A percentile compares a stretch with the other conserved stretches of the same genome.
These are phyloP conservation scores for Catocala fraxini DNA, from an alignment of 2,888 invertebrate species.

Conservation along the genomic window DNA sequence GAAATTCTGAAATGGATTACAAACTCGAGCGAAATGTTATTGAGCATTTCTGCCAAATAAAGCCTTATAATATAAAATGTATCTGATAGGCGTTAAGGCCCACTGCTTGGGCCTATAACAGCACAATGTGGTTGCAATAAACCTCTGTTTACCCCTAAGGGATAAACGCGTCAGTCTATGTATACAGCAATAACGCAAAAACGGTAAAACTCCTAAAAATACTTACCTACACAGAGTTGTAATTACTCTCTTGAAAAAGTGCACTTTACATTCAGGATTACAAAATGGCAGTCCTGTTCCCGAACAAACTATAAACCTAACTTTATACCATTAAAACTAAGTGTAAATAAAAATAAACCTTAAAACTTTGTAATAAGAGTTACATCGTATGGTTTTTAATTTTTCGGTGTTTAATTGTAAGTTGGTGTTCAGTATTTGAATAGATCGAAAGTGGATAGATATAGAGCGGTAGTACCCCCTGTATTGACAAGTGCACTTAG, in stretches of 20 bases:
- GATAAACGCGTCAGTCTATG: too few relatives aligned
- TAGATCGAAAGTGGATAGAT: constrained; percentile 65
- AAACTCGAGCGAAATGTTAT: too few relatives aligned
- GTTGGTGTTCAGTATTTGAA: constrained; percentile 66
- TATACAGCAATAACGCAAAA: too few relatives aligned
- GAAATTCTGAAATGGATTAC: too few relatives aligned
- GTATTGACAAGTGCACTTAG: constrained; percentile 83
- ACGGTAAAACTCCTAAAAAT: too few relatives aligned
- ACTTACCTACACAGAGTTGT: constrained; percentile 26
- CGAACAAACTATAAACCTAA: constrained; percentile 67
- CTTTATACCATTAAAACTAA: constrained; percentile 24
- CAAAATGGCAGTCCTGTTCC: constrained; percentile 73
- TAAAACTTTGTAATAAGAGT: constrained; percentile 29
- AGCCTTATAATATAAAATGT: too few relatives aligned
- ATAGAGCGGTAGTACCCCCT: constrained; percentile 58
- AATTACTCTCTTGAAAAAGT: constrained; percentile 73
- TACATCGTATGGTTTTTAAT: neutral
- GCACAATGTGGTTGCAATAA: too few relatives aligned
- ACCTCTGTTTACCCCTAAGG: too few relatives aligned
- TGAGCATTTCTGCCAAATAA: too few relatives aligned
- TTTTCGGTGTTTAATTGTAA: constrained; percentile 12
- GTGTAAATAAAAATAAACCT: constrained; percentile 21
- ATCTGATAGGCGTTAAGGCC: too few relatives aligned
- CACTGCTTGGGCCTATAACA: too few relatives aligned
- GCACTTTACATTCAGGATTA: constrained; percentile 75